Percentiles rank a stretch among this genome's conserved stretches.
These are phyloP conservation scores for Myiotriccus ornatus DNA, from an alignment of 2,797 vertebrate genomes.

Conservation along the genomic window DNA sequence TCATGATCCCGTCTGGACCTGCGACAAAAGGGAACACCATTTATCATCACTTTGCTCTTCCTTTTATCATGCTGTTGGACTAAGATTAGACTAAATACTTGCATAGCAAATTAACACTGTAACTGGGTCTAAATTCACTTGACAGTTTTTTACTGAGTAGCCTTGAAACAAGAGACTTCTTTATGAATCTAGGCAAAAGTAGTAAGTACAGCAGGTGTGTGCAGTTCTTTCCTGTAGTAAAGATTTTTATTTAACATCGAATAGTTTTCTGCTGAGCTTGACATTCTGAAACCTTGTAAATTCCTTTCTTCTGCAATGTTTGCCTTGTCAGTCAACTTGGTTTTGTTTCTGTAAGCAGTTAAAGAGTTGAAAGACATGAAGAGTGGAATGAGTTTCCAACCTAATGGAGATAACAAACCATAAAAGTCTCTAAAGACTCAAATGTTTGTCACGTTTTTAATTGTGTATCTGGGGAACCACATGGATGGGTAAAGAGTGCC, in stretches of 20 bases:
- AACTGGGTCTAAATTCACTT: not conserved
- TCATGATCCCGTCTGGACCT: too few relatives aligned
- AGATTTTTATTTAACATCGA: not conserved
- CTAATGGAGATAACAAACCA: not conserved
- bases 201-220: fast-evolving
- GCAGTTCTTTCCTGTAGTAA: not conserved
- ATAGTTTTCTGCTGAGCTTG: not conserved
- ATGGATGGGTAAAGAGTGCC: not conserved
- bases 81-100: not conserved
- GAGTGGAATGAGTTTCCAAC: not conserved
- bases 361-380: not conserved
- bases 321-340: not conserved
- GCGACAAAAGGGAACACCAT: not conserved
- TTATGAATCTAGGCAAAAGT: not conserved
- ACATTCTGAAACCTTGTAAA: not conserved
- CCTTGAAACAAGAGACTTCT: not conserved
- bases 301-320: not conserved
- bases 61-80: not conserved
- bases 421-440: not conserved
- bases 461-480: not conserved
- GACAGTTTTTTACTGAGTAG: not conserved
- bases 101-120: not conserved
- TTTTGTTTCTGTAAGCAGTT: not conserved
- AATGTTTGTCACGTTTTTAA: not conserved
- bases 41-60: not conserved